Conservation (phyloP, 2,113 vertebrate species). For the Polypterus bichir region DNA sequence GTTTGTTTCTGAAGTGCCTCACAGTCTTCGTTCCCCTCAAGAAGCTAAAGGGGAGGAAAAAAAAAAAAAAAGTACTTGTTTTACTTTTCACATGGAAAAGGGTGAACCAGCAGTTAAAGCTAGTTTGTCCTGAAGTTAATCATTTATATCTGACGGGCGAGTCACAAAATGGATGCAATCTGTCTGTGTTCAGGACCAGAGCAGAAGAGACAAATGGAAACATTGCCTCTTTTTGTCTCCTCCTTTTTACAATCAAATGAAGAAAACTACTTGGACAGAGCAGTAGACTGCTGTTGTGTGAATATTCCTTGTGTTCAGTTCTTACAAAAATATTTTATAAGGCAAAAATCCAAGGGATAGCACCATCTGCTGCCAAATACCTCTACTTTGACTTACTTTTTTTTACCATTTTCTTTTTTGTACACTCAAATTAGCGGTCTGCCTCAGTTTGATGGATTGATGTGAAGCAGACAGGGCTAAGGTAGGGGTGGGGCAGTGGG, state of each 20-base stretch:
- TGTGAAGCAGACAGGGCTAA: slow-evolving; percentile 33
- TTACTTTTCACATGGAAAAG: background rate
- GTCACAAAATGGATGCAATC: too few relatives aligned
- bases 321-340: background rate
- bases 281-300: too few relatives aligned
- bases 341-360: slow-evolving; percentile 1
- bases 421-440: slow-evolving; percentile 1
- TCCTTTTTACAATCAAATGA: too few relatives aligned
- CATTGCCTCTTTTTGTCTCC: too few relatives aligned
- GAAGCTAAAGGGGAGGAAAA: slow-evolving; percentile 35
- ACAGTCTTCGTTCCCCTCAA: slow-evolving; percentile 96
- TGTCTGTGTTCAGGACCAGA: too few relatives aligned
- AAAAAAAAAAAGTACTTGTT: slow-evolving; percentile 17
- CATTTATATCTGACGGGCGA: too few relatives aligned
- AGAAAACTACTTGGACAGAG: too few relatives aligned
- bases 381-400: slow-evolving; percentile 8
- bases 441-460: background rate
- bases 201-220: too few relatives aligned
- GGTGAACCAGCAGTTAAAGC: too few relatives aligned
- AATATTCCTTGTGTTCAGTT: too few relatives aligned
- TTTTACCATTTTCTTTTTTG: slow-evolving; percentile 16
- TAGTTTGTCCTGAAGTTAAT: too few relatives aligned
- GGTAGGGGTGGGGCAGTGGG: slow-evolving; percentile 13
- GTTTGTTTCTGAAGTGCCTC: slow-evolving; percentile 99
- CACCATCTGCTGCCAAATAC: slow-evolving; percentile 10